These are phyloP conservation scores for Habropoda laboriosa DNA, from an alignment of 1,140 invertebrate species.

Conservation along the genomic window DNA sequence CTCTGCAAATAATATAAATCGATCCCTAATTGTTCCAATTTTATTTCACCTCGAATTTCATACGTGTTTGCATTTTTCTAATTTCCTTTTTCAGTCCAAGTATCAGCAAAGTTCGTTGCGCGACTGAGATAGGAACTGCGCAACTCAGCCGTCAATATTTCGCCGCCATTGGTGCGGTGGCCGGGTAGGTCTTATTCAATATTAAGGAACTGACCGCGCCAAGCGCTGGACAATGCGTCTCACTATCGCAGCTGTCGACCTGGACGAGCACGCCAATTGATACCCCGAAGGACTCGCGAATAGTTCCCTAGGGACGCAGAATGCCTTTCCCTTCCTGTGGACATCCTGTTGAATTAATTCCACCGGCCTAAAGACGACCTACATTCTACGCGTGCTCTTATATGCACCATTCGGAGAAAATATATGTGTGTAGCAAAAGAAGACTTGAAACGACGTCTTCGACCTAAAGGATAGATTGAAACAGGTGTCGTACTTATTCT, in stretches of 20 bases:
- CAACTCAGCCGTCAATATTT: slow-evolving; percentile 58
- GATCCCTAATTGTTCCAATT: too few species aligned
- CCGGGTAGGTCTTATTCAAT: slow-evolving; percentile 67
- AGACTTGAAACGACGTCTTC: too few species aligned
- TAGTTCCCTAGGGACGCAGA: slow-evolving; percentile 62
- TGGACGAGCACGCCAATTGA: slow-evolving; percentile 73
- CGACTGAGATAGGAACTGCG: slow-evolving; percentile 35
- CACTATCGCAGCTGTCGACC: slow-evolving; percentile 68
- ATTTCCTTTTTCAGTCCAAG: neutral
- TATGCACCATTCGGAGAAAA: too few species aligned
- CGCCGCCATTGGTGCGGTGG: slow-evolving; percentile 38
- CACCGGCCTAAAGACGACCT: slow-evolving; percentile 25
- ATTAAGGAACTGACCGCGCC: slow-evolving; percentile 63
- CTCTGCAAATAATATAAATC: slow-evolving; percentile 48
- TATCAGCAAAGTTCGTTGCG: neutral
- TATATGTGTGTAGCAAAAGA: too few species aligned
- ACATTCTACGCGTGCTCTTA: neutral
- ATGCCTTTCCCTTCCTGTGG: slow-evolving; percentile 33
- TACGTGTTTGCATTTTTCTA: too few species aligned
- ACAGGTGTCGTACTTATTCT: too few species aligned
- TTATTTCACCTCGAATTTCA: too few species aligned
- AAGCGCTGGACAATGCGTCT: slow-evolving; percentile 67
- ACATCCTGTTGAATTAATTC: slow-evolving; percentile 61
- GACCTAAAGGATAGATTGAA: too few species aligned
- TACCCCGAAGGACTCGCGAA: slow-evolving; percentile 70